Percentiles rank a stretch among this genome's conserved stretches.
Conservation (phyloP, 2,888 invertebrate species). For the Agrotis clavis region DNA sequence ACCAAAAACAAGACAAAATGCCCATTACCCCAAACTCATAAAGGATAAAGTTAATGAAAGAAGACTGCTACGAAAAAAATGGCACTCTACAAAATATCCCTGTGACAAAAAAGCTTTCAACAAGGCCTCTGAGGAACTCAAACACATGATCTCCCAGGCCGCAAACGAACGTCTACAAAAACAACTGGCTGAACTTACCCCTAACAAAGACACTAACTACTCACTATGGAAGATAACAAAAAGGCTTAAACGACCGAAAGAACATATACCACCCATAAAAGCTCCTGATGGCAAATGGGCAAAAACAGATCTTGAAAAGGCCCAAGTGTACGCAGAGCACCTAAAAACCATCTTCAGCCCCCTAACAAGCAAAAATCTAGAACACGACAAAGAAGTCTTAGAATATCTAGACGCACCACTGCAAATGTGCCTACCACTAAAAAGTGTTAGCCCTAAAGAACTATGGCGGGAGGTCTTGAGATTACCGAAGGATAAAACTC, state of each 20-base stretch:
- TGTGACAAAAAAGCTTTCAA: neutral
- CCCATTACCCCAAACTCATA: no score
- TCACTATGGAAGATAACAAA: slow-evolving; percentile 3
- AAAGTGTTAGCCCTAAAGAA: neutral
- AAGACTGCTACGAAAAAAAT: no score
- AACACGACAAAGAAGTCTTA: neutral
- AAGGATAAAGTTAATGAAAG: no score
- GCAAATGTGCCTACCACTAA: no score
- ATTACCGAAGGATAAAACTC: no score
- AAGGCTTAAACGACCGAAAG: neutral
- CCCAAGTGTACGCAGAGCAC: neutral
- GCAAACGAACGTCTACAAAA: neutral
- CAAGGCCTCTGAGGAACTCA: slow-evolving; percentile 1
- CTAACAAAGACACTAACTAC: no score
- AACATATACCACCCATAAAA: slow-evolving; percentile 11
- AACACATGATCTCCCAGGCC: neutral
- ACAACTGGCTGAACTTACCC: neutral
- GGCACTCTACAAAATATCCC: no score
- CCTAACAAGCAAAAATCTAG: no score
- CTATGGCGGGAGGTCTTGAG: no score
- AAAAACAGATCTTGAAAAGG: neutral
- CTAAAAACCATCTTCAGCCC: no score
- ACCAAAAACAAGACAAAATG: no score
- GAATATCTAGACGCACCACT: neutral
- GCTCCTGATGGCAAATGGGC: neutral